phyloP scores from a whole-genome alignment of 2,797 vertebrate genomes.

The Melanotaenia pygmaea region DNA sequence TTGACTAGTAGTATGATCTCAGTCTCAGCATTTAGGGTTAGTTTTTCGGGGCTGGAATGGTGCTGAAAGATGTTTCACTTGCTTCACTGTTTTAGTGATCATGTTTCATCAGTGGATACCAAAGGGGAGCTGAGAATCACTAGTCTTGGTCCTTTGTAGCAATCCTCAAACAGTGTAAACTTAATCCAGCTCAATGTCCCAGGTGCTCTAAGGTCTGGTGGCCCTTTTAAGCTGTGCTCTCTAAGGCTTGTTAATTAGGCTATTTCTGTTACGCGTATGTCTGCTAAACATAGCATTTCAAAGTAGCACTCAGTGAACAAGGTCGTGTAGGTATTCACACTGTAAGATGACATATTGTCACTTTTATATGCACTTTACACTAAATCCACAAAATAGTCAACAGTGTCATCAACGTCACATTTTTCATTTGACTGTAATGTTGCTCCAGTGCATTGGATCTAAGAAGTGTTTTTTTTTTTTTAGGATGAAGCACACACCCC shows the following conservation, averaged over 20 bases:
- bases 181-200: constrained; percentile 81
- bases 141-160: constrained; percentile 50
- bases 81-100: background rate
- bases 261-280: constrained; percentile 78
- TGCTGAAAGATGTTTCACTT: background rate
- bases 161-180: constrained; percentile 59
- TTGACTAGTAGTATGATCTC: background rate
- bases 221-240: constrained; percentile 81
- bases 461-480: constrained; percentile 46
- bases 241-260: constrained; percentile 83
- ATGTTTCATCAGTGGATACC: constrained; percentile 43
- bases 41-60: background rate
- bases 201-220: constrained; percentile 76
- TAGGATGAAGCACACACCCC: constrained; percentile 49
- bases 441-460: constrained; percentile 54
- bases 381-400: background rate
- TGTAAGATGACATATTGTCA: background rate
- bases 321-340: background rate
- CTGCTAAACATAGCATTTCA: constrained; percentile 73
- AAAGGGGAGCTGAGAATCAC: constrained; percentile 29
- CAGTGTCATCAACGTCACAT: background rate
- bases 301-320: constrained; percentile 51
- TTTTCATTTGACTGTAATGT: constrained; percentile 29
- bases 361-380: background rate
- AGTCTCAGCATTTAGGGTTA: background rate